These are phyloP conservation scores for Steinernema khuongi DNA, from an alignment of 1,140 invertebrate species.

Conservation along the genomic window DNA sequence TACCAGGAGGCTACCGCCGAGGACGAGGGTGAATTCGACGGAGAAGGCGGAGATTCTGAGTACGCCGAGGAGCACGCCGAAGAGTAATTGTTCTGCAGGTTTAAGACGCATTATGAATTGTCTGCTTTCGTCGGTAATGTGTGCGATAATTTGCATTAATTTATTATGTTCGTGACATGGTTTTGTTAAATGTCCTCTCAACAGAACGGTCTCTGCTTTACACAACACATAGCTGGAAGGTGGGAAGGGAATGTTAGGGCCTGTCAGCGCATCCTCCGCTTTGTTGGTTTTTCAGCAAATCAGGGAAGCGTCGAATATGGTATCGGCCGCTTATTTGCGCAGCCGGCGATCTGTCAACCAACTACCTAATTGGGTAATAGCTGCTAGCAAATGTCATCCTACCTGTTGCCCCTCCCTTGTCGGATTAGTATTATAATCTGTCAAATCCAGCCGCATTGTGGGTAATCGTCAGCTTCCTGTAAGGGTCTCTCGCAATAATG, in stretches of 20 bases:
- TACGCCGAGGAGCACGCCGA: conserved; percentile 12
- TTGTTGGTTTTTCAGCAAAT: no score
- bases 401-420: background rate
- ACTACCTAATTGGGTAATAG: conserved; percentile 14
- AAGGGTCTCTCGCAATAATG: background rate
- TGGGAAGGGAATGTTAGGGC: no score
- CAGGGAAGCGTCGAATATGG: background rate
- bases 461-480: no score
- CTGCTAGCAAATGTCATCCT: background rate
- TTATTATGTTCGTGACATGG: conserved; percentile 1
- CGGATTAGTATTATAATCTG: background rate
- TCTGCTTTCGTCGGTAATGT: background rate
- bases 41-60: background rate
- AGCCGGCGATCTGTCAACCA: background rate
- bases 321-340: background rate
- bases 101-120: background rate
- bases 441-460: no score
- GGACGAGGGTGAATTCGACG: conserved; percentile 49
- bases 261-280: no score
- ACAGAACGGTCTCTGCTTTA: background rate
- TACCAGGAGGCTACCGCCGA: conserved; percentile 63
- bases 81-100: background rate
- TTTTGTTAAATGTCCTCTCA: background rate
- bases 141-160: background rate
- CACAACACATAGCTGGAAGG: no score